Percentiles rank a stretch among this genome's conserved stretches.
Evolutionary conservation across 2,113 vertebrate species (phyloP).

Genomic region (Mormoops blainvillei): DNA sequence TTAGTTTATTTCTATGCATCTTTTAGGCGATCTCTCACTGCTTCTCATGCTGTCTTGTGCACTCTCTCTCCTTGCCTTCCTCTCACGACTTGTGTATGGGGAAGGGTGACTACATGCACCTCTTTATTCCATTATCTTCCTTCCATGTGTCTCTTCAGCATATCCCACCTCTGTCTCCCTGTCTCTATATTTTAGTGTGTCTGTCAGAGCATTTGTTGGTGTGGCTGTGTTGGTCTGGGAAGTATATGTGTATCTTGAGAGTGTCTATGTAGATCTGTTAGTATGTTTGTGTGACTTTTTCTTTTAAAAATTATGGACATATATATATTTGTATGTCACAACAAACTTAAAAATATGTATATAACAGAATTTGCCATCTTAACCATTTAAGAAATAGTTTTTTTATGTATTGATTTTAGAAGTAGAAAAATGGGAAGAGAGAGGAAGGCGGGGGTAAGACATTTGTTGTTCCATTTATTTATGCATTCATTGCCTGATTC

Average conservation of each 20-base stretch:
- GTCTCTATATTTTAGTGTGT: not conserved
- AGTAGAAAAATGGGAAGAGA: too few relatives aligned
- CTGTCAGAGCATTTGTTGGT: not conserved
- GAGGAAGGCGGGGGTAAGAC: too few relatives aligned
- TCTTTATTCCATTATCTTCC: not conserved
- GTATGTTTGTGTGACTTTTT: not conserved
- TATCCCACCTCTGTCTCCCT: not conserved
- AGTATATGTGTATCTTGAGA: not conserved
- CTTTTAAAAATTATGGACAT: not conserved
- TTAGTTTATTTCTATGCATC: not conserved
- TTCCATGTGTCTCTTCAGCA: not conserved
- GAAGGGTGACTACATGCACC: not conserved
- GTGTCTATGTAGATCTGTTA: not conserved
- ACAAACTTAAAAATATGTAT: not conserved
- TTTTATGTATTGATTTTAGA: too few relatives aligned
- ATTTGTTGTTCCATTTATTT: too few relatives aligned
- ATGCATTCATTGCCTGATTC: too few relatives aligned
- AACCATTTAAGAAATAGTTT: not conserved
- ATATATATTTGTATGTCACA: too few relatives aligned
- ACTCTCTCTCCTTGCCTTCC: not conserved
- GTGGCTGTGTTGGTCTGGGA: not conserved
- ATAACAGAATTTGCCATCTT: not conserved
- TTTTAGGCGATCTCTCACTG: not conserved
- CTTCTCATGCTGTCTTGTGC: not conserved
- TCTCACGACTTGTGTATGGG: not conserved